These are phyloP conservation scores for Rhynchopsitta pachyrhyncha DNA, from an alignment of 2,113 vertebrate species.

Conservation along the genomic window DNA sequence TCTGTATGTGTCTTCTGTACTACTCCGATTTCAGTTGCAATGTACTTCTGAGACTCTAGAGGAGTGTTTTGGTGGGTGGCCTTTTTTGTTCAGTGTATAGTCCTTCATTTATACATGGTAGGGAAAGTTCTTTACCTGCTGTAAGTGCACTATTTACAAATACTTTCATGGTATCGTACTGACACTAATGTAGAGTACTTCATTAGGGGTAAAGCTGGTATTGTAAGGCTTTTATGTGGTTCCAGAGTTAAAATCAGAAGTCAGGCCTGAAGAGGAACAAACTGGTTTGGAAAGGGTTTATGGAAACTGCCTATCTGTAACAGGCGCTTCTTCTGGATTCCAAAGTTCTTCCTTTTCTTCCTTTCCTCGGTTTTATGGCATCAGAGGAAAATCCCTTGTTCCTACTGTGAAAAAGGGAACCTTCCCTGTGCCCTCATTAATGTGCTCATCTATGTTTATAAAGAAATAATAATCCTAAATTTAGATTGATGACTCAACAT, in stretches of 20 bases:
- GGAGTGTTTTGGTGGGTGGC: background rate
- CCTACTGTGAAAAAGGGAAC: background rate
- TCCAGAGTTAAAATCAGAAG: background rate
- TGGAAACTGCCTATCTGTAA: background rate
- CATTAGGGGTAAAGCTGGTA: background rate
- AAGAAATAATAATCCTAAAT: background rate
- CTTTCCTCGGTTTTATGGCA: background rate
- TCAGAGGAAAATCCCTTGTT: background rate
- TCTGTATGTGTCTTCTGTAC: background rate
- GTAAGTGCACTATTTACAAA: background rate
- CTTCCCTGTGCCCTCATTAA: background rate
- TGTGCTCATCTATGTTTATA: background rate
- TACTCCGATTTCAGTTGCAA: background rate
- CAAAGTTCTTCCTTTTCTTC: background rate
- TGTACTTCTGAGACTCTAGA: background rate
- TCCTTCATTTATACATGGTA: background rate
- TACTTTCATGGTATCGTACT: background rate
- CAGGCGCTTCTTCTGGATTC: background rate
- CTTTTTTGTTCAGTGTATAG: rapidly evolving
- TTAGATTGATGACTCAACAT: background rate
- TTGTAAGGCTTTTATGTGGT: background rate
- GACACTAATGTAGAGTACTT: background rate
- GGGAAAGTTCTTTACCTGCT: background rate
- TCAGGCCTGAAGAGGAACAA: background rate
- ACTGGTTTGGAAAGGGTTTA: background rate